phyloP scores from a whole-genome alignment of 2,888 invertebrate species.

The Dynastes hyllus region DNA sequence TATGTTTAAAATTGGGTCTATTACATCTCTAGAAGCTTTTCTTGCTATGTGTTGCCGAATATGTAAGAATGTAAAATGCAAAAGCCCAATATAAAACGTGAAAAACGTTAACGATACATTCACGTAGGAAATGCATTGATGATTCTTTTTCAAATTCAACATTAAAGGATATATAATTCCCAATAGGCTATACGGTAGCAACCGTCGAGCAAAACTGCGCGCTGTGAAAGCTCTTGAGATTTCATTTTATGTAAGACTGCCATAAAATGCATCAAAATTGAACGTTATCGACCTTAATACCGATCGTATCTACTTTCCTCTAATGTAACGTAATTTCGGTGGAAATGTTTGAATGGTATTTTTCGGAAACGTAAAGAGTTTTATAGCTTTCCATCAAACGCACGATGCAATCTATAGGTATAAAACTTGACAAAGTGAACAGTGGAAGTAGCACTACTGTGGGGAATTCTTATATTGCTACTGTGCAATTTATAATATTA shows the following conservation, averaged over 20 bases:
- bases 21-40: too few relatives aligned
- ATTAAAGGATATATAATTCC: conserved; percentile 30
- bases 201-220: not conserved
- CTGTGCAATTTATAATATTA: too few relatives aligned
- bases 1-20: too few relatives aligned
- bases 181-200: not conserved
- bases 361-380: not conserved
- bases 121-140: conserved; percentile 21
- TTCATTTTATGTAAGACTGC: conserved; percentile 18
- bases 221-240: conserved; percentile 22
- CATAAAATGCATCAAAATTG: conserved; percentile 31
- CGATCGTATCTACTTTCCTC: not conserved
- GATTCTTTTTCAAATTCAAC: conserved; percentile 11
- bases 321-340: not conserved
- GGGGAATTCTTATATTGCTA: too few relatives aligned
- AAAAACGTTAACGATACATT: not conserved
- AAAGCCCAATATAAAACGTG: not conserved
- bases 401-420: not conserved
- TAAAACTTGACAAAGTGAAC: not conserved
- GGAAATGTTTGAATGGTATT: not conserved
- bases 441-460: too few relatives aligned
- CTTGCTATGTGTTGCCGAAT: too few relatives aligned
- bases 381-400: conserved; percentile 3
- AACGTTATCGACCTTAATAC: conserved; percentile 25
- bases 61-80: too few relatives aligned